These are phyloP conservation scores for Cynocephalus volans DNA, from an alignment of 2,113 vertebrate genomes.

Conservation along the genomic window DNA sequence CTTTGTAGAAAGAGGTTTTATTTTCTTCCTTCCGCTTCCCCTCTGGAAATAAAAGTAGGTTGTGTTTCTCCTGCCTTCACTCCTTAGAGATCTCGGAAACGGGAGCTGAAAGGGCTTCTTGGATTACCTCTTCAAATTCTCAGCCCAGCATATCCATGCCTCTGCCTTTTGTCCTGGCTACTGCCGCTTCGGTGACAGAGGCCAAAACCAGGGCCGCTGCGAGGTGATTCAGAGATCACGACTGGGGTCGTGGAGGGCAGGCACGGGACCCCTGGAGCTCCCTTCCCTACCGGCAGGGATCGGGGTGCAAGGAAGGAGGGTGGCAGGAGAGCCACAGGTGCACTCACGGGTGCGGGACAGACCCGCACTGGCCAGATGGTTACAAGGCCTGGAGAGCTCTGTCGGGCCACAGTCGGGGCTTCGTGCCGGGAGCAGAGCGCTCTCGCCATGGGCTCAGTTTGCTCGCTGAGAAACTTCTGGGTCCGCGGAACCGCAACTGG, in stretches of 20 bases:
- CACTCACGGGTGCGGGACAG: neutral
- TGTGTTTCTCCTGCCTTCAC: neutral
- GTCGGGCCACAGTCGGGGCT: neutral
- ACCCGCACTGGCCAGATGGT: neutral
- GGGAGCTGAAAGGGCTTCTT: neutral
- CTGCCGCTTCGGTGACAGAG: neutral
- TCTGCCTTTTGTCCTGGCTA: neutral
- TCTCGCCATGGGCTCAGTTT: neutral
- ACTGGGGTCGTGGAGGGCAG: neutral
- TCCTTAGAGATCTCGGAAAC: neutral
- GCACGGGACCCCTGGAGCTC: neutral
- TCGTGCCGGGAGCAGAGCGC: neutral
- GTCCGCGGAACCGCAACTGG: neutral
- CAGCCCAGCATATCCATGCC: neutral
- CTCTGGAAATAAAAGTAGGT: conserved; percentile 56
- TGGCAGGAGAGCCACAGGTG: neutral
- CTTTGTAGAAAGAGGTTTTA: neutral
- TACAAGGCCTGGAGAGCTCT: neutral
- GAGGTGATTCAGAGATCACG: neutral
- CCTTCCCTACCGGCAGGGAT: too few species aligned
- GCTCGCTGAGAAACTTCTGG: conserved; percentile 46
- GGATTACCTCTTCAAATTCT: neutral
- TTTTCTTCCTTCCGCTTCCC: neutral
- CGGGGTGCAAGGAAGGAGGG: neutral
- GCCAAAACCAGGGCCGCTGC: neutral